Evolutionary conservation across 2,888 invertebrate species (phyloP), one percentile per base, ranked within the genome.

Genomic region (Barypeithes pellucidus): DNA sequence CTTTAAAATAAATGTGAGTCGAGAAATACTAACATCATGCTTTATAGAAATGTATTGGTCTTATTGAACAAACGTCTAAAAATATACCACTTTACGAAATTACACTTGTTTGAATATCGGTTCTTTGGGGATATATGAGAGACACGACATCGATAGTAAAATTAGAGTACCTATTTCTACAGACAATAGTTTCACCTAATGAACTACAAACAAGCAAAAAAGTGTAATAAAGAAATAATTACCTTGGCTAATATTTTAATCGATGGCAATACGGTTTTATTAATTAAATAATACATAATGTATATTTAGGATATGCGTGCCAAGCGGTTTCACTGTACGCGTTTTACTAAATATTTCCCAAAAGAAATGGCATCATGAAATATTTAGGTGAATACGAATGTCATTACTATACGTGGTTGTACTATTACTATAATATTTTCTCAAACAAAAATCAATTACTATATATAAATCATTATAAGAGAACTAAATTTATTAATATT

Each of bases 291-390:
- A 20, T 29, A 60, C 8, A 61, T 33, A 52, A 61, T 39, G 8
- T 20, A 54, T 70, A 41, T 72, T 50, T 67, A 52, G 54, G 18
- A 33, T 50, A 62, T 72, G 72, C 72, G 72, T 72, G 72, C 72
- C 67, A 72, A 72, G 61, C 66, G 60, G 61, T 41, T 67, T 59
- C 29, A 62, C 39, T 72, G 29, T 67, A 73, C 73, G 73, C 73
- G 67, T 68, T 67, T 57, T 47, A 57, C 62, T 73, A 68, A 73
- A 73, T 73, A 67, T 73, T 63, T 63, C 68, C 67, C 68, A 65
- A 65, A 65, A 71, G 70, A 65, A 57, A 29, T 41, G 54, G n/a
- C 33, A 65, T 39, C 33, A 57, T 59, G 57, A 14, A 45, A 45
- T 41, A 71, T 65, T 71, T 18, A 57, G 18, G 16, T 16, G 33